phyloP scores from a whole-genome alignment of 2,113 vertebrate genomes.

The Clarias gariepinus region DNA sequence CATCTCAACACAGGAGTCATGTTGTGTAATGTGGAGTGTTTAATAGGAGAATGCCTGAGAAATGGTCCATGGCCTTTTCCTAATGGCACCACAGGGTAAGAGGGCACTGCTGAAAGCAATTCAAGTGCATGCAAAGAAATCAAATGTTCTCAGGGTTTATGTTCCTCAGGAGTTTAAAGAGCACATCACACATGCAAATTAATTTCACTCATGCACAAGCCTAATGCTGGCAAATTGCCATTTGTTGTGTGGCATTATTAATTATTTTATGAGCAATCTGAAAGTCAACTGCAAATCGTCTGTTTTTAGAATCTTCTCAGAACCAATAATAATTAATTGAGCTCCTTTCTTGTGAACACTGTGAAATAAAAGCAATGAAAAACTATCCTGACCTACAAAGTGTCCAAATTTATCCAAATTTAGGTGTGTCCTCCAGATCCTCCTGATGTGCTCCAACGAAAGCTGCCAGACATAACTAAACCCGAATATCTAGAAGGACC shows the following conservation, averaged over 20 bases:
- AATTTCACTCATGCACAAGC: too few species aligned
- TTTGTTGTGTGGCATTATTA: not conserved
- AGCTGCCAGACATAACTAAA: slow-evolving; percentile 19
- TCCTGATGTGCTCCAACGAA: not conserved
- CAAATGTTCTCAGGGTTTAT: slow-evolving; percentile 17
- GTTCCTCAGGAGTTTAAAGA: slow-evolving; percentile 4
- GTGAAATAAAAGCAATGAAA: slow-evolving; percentile 1
- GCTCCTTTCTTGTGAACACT: not conserved
- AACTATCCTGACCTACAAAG: not conserved
- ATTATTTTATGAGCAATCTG: not conserved
- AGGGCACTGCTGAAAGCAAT: slow-evolving; percentile 14
- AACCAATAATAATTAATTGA: slow-evolving; percentile 1
- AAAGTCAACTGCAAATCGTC: not conserved
- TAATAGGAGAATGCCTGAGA: slow-evolving; percentile 30
- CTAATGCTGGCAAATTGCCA: not conserved
- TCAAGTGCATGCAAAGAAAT: not conserved
- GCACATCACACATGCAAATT: slow-evolving; percentile 25
- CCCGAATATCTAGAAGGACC: not conserved
- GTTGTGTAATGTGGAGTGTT: slow-evolving; percentile 41
- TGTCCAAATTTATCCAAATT: slow-evolving; percentile 24
- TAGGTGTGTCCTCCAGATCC: not conserved
- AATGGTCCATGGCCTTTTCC: slow-evolving; percentile 37
- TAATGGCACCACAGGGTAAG: slow-evolving; percentile 39
- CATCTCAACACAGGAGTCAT: not conserved
- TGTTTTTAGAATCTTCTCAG: not conserved